phyloP scores from a whole-genome alignment of 2,888 invertebrate genomes.

The Helleia helle region DNA sequence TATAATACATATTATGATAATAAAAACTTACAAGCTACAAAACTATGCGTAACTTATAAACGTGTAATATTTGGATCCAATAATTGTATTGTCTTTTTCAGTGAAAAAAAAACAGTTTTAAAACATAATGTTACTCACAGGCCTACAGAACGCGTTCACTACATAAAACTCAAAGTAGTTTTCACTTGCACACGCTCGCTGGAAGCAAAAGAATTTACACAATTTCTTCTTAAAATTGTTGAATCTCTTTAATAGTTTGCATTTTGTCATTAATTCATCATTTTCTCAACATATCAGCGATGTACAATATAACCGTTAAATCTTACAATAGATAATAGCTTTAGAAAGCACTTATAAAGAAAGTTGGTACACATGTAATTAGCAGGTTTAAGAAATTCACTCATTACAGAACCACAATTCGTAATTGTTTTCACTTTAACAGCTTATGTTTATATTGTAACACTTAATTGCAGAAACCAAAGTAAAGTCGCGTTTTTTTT shows the following conservation, averaged over 20 bases:
- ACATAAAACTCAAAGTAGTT: no score
- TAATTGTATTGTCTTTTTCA: no score
- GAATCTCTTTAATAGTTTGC: not conserved
- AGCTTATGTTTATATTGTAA: not conserved
- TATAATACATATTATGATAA: no score
- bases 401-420: constrained; percentile 8
- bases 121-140: no score
- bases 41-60: no score
- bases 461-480: not conserved
- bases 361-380: constrained; percentile 9
- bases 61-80: no score
- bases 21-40: no score
- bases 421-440: constrained; percentile 6
- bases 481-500: not conserved
- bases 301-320: not conserved
- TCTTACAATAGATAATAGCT: constrained; percentile 4
- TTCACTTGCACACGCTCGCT: no score
- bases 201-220: no score
- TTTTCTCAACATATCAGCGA: constrained; percentile 5
- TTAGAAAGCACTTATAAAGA: constrained; percentile 8
- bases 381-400: constrained; percentile 7
- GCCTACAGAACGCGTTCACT: no score
- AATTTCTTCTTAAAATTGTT: no score
- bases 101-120: no score
- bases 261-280: constrained; percentile 3